phyloP scores from a whole-genome alignment of 2,797 vertebrate species.

The Manis javanica region DNA sequence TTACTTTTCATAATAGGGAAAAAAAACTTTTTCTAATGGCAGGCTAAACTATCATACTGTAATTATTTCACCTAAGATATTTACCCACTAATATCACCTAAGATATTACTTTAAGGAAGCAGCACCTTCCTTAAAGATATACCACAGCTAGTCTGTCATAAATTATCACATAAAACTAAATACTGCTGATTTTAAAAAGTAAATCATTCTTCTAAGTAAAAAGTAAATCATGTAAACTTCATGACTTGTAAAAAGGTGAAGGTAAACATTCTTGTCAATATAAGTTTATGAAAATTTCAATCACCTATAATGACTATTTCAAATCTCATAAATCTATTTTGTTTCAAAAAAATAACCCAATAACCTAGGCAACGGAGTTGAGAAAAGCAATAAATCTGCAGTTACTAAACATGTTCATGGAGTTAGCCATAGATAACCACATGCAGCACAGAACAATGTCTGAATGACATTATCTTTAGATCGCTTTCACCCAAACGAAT shows the following conservation, averaged over 20 bases:
- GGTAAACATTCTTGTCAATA: background rate
- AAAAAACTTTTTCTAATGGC: background rate
- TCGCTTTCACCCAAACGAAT: background rate
- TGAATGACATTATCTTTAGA: background rate
- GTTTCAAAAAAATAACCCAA: background rate
- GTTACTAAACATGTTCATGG: background rate
- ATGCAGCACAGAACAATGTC: background rate
- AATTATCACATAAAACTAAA: slow-evolving; percentile 8
- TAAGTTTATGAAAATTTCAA: background rate
- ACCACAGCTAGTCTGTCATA: background rate
- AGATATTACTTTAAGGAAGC: too few species aligned
- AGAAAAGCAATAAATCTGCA: background rate
- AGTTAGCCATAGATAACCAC: background rate
- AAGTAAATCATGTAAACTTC: background rate
- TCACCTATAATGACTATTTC: background rate
- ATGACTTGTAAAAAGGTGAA: background rate
- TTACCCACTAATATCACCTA: background rate
- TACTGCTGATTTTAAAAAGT: background rate
- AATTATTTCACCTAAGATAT: background rate
- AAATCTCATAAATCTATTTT: slow-evolving; percentile 6
- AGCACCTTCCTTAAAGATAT: background rate
- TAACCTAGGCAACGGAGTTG: background rate
- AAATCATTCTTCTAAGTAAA: background rate
- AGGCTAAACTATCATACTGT: background rate
- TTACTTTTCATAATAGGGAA: background rate